Percentiles rank a stretch among this genome's conserved stretches.
Evolutionary conservation across 2,113 vertebrate genomes (phyloP).

Genomic region (Harpagus bidentatus): DNA sequence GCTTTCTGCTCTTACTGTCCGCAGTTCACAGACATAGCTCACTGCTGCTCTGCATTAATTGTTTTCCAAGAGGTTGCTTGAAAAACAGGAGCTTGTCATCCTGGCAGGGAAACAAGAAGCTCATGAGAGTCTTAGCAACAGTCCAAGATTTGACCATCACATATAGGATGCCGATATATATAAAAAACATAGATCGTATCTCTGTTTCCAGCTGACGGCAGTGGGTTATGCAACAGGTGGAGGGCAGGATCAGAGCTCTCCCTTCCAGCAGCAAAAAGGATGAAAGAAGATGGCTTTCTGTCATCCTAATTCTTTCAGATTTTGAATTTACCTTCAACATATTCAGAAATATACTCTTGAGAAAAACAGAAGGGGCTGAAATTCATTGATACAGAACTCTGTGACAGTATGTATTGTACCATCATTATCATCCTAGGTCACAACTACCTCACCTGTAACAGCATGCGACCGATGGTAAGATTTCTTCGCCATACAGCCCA

Average conservation of each 20-base stretch:
- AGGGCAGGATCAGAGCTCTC: background rate
- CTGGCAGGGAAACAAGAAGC: background rate
- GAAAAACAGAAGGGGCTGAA: background rate
- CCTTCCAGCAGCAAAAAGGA: background rate
- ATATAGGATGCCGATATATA: background rate
- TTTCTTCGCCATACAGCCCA: background rate
- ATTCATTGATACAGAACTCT: background rate
- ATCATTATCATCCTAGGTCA: background rate
- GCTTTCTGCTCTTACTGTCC: background rate
- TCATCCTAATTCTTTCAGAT: background rate
- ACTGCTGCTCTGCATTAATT: background rate
- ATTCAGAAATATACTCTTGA: background rate
- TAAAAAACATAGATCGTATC: background rate
- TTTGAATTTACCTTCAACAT: background rate
- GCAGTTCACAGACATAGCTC: background rate
- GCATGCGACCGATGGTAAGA: accelerated
- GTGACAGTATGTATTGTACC: background rate
- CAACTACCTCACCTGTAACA: background rate
- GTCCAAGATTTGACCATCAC: background rate
- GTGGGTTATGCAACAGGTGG: background rate
- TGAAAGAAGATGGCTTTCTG: background rate
- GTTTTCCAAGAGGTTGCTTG: background rate
- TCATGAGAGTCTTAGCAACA: background rate
- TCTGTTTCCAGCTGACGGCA: background rate
- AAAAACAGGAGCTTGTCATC: background rate